Evolutionary conservation across 2,113 vertebrate species (phyloP).

Genomic region (Eulacestoma nigropectus): DNA sequence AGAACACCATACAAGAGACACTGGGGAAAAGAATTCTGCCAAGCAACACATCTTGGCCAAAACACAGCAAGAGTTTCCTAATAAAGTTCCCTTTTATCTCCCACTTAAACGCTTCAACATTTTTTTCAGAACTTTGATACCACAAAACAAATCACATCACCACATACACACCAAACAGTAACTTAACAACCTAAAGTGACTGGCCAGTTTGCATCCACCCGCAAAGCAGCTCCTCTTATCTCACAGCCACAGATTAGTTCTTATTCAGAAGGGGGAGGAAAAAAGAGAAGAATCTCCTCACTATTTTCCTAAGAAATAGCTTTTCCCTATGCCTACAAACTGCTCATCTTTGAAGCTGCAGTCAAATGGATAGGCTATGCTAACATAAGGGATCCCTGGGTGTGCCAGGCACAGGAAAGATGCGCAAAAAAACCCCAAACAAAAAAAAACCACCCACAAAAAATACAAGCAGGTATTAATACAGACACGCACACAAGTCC

Average conservation of each 20-base stretch:
- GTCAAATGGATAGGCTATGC: conserved; percentile 38
- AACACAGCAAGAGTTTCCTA: conserved; percentile 52
- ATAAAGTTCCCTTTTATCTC: conserved; percentile 47
- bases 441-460: background rate
- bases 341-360: conserved; percentile 44
- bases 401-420: conserved; percentile 51
- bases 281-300: background rate
- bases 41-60: conserved; percentile 53
- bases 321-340: conserved; percentile 28
- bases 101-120: conserved; percentile 29
- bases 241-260: conserved; percentile 10
- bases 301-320: conserved; percentile 5
- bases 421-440: background rate
- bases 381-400: conserved; percentile 27
- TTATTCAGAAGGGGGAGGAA: background rate
- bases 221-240: conserved; percentile 37
- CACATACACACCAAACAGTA: conserved; percentile 18
- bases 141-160: conserved; percentile 40
- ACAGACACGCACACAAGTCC: conserved; percentile 53
- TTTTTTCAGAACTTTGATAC: conserved; percentile 48
- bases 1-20: conserved; percentile 61
- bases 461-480: conserved; percentile 54
- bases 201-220: conserved; percentile 39
- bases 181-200: conserved; percentile 55
- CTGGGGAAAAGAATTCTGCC: conserved; percentile 34